These are phyloP conservation scores for Oryzias dopingdopingensis DNA, from an alignment of 2,797 vertebrate genomes.

Conservation along the genomic window DNA sequence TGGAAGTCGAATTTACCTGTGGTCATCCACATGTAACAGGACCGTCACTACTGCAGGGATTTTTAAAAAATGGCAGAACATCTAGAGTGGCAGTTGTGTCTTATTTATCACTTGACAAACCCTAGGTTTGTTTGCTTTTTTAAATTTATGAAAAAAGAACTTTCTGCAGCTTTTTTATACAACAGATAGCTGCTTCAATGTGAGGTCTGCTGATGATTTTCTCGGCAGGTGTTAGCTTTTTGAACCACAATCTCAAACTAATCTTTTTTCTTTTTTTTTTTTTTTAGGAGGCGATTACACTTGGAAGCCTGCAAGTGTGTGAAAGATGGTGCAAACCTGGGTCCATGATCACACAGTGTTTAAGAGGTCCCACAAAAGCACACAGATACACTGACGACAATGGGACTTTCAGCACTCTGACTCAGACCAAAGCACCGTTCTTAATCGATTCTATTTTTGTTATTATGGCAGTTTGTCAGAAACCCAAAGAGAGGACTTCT, in stretches of 20 bases:
- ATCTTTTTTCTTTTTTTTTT: constrained; percentile 17
- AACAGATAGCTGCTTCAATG: constrained; percentile 65
- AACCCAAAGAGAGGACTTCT: constrained; percentile 59
- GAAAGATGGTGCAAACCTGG: constrained; percentile 68
- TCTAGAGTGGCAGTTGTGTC: constrained; percentile 67
- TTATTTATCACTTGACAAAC: constrained; percentile 54
- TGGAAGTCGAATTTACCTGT: constrained; percentile 50
- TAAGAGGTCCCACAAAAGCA: constrained; percentile 76
- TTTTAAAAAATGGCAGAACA: constrained; percentile 65
- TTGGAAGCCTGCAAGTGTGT: constrained; percentile 62
- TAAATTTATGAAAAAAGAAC: constrained; percentile 59
- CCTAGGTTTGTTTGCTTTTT: constrained; percentile 40
- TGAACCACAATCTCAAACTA: constrained; percentile 48
- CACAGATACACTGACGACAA: constrained; percentile 79
- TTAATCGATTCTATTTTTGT: constrained; percentile 31
- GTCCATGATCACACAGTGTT: constrained; percentile 76
- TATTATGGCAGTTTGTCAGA: constrained; percentile 71
- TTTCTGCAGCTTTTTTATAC: constrained; percentile 45
- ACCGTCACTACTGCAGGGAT: constrained; percentile 69
- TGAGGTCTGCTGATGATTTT: constrained; percentile 71
- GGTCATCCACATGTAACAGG: constrained; percentile 61
- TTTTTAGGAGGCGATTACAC: constrained; percentile 51
- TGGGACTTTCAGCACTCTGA: constrained; percentile 75
- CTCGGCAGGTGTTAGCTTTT: constrained; percentile 48
- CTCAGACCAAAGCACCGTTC: constrained; percentile 60